These are phyloP conservation scores for Acholoe squamosa DNA, from an alignment of 2,888 invertebrate species.

Conservation along the genomic window DNA sequence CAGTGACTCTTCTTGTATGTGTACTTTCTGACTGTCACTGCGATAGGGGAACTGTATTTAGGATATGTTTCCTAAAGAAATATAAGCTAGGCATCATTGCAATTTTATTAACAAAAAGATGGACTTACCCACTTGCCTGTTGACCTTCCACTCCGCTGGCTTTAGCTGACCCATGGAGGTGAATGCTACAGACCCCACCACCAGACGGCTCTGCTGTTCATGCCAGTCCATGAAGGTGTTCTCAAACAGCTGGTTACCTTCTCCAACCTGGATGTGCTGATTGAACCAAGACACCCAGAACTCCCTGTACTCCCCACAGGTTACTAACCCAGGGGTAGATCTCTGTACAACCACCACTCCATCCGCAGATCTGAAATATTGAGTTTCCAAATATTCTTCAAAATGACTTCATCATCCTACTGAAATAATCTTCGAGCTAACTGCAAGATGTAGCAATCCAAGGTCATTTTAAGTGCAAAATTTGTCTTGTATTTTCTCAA, in stretches of 20 bases:
- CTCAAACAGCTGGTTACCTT: neutral
- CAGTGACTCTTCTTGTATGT: no score
- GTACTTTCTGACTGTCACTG: no score
- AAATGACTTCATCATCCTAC: no score
- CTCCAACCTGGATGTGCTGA: neutral
- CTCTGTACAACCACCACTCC: neutral
- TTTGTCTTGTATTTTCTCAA: no score
- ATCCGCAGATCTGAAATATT: neutral
- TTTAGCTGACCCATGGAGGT: neutral
- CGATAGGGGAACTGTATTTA: no score
- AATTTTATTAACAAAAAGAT: no score
- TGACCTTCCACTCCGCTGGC: neutral
- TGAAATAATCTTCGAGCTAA: no score
- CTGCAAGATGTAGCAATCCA: no score
- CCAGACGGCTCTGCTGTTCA: neutral
- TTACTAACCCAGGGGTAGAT: neutral
- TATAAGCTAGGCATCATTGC: no score
- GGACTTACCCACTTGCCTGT: neutral
- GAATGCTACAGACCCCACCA: conserved; percentile 14
- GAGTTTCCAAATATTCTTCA: no score
- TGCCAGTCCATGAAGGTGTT: conserved; percentile 37
- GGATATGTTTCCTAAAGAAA: no score
- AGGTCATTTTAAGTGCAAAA: no score
- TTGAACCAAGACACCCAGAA: conserved; percentile 53
- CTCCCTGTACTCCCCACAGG: neutral